Evolutionary conservation across 2,888 invertebrate species (phyloP).

Genomic region (Craniophora ligustri): DNA sequence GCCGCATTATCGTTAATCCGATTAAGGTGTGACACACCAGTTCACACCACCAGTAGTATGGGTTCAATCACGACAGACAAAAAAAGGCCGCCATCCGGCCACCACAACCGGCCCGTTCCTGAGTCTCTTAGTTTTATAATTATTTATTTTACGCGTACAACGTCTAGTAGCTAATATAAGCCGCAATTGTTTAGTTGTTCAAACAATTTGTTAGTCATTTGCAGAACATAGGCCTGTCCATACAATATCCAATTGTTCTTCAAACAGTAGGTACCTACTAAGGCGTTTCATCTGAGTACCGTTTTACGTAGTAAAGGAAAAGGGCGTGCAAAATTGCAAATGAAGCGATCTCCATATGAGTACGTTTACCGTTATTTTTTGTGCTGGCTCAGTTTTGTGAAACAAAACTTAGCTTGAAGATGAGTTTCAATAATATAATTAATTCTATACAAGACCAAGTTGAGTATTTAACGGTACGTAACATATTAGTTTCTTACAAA

Average conservation of each 20-base stretch:
- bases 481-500: too few relatives aligned
- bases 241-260: slow-evolving; percentile 23
- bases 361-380: slow-evolving; percentile 28
- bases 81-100: too few relatives aligned
- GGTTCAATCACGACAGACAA: too few relatives aligned
- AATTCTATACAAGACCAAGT: not conserved
- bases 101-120: too few relatives aligned
- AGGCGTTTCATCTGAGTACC: slow-evolving; percentile 38
- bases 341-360: slow-evolving; percentile 34
- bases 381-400: slow-evolving; percentile 1
- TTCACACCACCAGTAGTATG: too few relatives aligned
- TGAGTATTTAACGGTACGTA: too few relatives aligned
- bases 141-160: too few relatives aligned
- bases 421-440: not conserved
- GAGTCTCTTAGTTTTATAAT: too few relatives aligned
- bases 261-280: slow-evolving; percentile 1
- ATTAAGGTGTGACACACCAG: too few relatives aligned
- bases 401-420: too few relatives aligned
- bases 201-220: not conserved
- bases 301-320: slow-evolving; percentile 23
- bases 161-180: not conserved
- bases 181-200: not conserved
- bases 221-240: slow-evolving; percentile 1
- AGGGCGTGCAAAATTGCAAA: slow-evolving; percentile 43
- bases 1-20: too few relatives aligned